These are phyloP conservation scores for Alectoris magna DNA, from an alignment of 2,797 vertebrate genomes.

Conservation along the genomic window DNA sequence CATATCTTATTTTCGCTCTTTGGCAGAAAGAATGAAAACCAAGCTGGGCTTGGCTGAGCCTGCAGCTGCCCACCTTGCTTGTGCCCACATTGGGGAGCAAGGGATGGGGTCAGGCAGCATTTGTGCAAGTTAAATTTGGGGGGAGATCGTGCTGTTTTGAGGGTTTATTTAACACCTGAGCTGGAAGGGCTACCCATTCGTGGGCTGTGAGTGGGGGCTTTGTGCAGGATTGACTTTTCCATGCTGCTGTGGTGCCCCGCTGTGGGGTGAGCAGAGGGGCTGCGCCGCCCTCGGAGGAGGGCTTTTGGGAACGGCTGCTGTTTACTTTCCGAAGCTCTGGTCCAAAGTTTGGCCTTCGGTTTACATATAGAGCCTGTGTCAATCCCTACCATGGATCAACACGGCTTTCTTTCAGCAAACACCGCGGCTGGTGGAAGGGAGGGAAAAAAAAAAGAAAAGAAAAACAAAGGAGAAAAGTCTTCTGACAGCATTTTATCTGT, in stretches of 20 bases:
- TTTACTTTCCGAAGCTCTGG: constrained; percentile 59
- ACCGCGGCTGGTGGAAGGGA: accelerated
- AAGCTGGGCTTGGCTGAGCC: not conserved
- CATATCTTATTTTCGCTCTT: not conserved
- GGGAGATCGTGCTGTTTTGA: accelerated
- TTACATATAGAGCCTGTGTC: constrained; percentile 33
- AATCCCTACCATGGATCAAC: not conserved
- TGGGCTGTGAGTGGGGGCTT: too few relatives aligned
- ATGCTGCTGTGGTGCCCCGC: accelerated
- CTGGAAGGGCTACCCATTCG: not conserved
- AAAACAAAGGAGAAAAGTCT: not conserved
- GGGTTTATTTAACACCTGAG: not conserved
- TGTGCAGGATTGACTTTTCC: too few relatives aligned
- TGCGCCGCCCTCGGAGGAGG: not conserved
- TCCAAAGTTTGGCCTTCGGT: constrained; percentile 66
- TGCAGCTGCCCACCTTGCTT: not conserved
- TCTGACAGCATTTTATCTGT: constrained; percentile 8
- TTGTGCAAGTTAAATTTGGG: accelerated
- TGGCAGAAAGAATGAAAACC: not conserved
- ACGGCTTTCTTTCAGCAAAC: not conserved
- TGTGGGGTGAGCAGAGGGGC: constrained; percentile 15
- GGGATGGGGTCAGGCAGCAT: accelerated
- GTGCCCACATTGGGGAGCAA: accelerated
- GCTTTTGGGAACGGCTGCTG: constrained; percentile 4
- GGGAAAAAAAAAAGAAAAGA: not conserved